Evolutionary conservation across 1,140 invertebrate genomes (phyloP), one percentile per base, ranked within the genome.

Genomic region (Riptortus pedestris): DNA sequence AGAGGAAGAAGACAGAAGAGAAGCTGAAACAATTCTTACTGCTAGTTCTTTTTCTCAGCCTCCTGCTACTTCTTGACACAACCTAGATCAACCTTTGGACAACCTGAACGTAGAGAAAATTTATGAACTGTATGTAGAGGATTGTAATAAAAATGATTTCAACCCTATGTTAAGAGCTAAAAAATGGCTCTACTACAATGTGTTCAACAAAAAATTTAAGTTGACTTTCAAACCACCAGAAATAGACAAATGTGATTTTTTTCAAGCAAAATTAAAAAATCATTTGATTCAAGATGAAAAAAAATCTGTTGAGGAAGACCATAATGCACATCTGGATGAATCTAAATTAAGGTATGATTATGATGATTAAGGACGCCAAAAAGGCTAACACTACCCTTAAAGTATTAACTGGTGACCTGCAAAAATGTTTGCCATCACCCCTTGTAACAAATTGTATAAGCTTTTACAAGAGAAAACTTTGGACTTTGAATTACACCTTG

Each of bases 401-500:
- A 26, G 63, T 43, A 24, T 28, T 59, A 45, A 65, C 63, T 59
- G 63, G 63, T 47, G 63, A n/a, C 18, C 45, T 48, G n/a, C 31
- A 55, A 43, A 64, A 64, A 27, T 55, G 48, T 22, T 61, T 65
- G 18, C 38, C 38, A 52, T 48, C 64, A 65, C 64, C 64, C 38
- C 31, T 65, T 20, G 51, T 52, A 43, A 60, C 64, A 31, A 65
- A 60, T 57, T 43, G 45, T 31, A 26, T 65, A 38, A 65, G 64
- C 47, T 65, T 65, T 52, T 65, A 65, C 38, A 65, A 65, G 45
- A 47, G 59, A 61, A 65, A 65, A 29, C 58, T 65, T 28, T 65
- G 57, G 59, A 65, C 64, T 4, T 24, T 60, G 14, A 60, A 65
- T 48, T 60, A 60, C n/a, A 65, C 64, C 11, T 28, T 65, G 24